Conservation (phyloP, 2,113 vertebrate species). For the Serilophus lunatus region DNA sequence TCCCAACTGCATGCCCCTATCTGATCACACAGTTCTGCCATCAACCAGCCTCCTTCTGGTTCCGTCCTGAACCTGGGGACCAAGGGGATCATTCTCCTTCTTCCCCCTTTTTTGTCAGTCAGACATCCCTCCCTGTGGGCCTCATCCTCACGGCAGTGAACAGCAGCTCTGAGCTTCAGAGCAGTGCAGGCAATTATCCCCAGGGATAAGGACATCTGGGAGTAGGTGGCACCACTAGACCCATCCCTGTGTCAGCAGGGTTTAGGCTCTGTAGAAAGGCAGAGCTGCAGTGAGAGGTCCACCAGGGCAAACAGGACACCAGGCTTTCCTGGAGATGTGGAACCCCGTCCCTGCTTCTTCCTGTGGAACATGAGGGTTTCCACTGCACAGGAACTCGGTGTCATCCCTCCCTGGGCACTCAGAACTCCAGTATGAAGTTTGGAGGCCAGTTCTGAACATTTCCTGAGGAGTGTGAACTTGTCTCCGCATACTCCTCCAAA, state of each 20-base stretch:
- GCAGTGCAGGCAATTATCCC: not conserved
- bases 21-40: not conserved
- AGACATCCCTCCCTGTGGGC: not conserved
- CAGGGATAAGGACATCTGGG: not conserved
- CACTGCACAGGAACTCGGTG: not conserved
- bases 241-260: not conserved
- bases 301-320: not conserved
- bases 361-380: not conserved
- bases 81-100: not conserved
- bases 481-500: not conserved
- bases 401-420: not conserved
- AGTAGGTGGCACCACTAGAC: not conserved
- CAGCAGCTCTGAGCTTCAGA: not conserved
- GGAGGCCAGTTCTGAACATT: not conserved
- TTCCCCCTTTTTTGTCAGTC: not conserved
- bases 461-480: not conserved
- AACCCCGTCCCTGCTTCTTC: not conserved
- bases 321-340: not conserved
- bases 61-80: not conserved
- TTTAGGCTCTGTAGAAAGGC: not conserved
- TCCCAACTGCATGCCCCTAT: not conserved
- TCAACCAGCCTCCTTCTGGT: not conserved
- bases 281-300: not conserved
- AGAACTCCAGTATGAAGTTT: not conserved
- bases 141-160: not conserved